Evolutionary conservation across 2,113 vertebrate genomes (phyloP), one percentile per base, ranked within the genome.

Genomic region (Otolemur garnettii): DNA sequence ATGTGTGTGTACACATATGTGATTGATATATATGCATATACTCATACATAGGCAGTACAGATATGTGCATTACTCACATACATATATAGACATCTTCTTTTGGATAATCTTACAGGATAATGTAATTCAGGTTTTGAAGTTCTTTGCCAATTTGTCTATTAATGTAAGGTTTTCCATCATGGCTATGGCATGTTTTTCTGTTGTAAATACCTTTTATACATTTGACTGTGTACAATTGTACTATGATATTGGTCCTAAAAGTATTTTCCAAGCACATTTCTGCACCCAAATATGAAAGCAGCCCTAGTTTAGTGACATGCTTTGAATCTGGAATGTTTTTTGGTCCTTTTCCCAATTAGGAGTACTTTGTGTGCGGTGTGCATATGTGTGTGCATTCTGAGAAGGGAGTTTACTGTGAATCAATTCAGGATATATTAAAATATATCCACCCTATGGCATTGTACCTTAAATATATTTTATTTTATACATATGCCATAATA

Each of bases 381-480:
- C n/a, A 14, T 42, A 17, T 55, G 45, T 86, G 26, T 77, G 38
- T 82, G 45, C 64, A 30, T 71, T 75, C 42, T 72, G 22, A 79
- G 89, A 72, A 77, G 75, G 82, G 33, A 86, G 57, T 90, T 74
- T 62, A 81, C 10, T 15, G 71, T 85, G 35, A 84, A 87, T 89
- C 89, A 94, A 82, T 91, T 94, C 60, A 91, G 55, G 66, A 50
- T 45, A 84, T 42, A 81, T 85, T 88, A 92, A 93, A 72, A 82
- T 89, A 66, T 78, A 83, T 80, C 6, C 69, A 82, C 26, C 33
- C 18, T 77, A 85, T 42, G 93, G 68, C n/a, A 50, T 87, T 91
- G 75, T 79, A 90, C 45, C 26, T 77, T 78, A 96, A 77, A 78
- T 79, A 57, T 64, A 42, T 84, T 69, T 85, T 55, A 69, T 90